These are phyloP conservation scores for Boulengeromyrus knoepffleri DNA, from an alignment of 2,113 vertebrate species.

Conservation along the genomic window DNA sequence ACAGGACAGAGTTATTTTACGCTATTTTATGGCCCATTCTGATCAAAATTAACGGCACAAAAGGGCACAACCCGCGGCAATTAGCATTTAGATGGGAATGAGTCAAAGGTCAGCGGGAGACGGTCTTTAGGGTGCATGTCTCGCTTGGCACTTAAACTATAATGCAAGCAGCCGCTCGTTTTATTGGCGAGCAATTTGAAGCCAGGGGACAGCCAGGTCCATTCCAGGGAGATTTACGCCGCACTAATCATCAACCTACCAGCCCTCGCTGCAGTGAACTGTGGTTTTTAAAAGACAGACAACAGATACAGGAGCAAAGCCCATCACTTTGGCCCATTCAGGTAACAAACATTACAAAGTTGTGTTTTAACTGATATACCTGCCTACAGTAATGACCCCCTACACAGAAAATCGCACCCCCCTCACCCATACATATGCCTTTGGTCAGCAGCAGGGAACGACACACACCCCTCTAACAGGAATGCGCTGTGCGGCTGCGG, in stretches of 20 bases:
- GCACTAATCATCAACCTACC: background rate
- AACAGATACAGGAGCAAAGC: background rate
- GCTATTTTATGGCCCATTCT: background rate
- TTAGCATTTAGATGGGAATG: constrained; percentile 55
- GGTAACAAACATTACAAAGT: background rate
- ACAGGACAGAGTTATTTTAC: background rate
- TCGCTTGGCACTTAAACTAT: constrained; percentile 23
- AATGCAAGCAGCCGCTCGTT: constrained; percentile 25
- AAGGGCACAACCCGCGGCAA: constrained; percentile 11
- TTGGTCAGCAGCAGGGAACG: background rate
- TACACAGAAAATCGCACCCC: background rate
- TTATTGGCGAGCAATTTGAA: background rate
- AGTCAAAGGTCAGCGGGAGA: constrained; percentile 39
- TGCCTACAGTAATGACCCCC: background rate
- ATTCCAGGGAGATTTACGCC: background rate
- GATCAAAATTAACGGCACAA: background rate
- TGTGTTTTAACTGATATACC: background rate
- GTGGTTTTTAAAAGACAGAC: background rate
- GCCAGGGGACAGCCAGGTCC: background rate
- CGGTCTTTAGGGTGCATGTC: constrained; percentile 29
- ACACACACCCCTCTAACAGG: background rate
- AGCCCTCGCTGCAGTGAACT: background rate
- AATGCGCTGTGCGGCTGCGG: background rate
- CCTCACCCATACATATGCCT: background rate
- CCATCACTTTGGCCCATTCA: background rate